Conservation (phyloP, 2,797 vertebrate genomes). For the Rhinoraja longicauda region DNA sequence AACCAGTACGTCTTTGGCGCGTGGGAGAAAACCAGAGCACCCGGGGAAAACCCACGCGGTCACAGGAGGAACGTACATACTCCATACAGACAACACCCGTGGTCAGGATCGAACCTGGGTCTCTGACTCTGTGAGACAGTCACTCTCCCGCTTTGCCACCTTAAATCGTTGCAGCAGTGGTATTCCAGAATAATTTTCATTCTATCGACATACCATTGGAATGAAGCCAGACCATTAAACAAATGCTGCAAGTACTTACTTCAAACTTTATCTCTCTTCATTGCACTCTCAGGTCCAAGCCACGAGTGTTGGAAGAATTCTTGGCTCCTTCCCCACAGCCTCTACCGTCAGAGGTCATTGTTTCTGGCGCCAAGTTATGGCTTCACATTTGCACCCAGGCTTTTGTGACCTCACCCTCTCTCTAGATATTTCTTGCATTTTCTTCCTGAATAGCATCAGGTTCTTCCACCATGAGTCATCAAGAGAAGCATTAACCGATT, state of each 20-base stretch:
- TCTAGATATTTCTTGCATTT: too few relatives aligned
- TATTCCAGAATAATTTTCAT: conserved; percentile 15
- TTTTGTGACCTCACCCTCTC: neutral
- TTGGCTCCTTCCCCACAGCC: neutral
- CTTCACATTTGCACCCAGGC: neutral
- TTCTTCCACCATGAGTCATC: neutral
- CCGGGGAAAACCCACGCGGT: too few relatives aligned
- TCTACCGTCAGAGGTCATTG: neutral
- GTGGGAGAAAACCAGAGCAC: too few relatives aligned
- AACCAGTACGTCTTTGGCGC: too few relatives aligned
- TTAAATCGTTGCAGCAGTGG: neutral
- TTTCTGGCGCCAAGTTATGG: neutral
- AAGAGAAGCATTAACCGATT: neutral
- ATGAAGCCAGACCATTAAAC: neutral
- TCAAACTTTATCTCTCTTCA: too few relatives aligned
- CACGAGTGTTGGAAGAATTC: neutral
- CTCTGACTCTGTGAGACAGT: too few relatives aligned
- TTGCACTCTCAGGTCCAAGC: neutral
- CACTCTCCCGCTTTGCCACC: neutral
- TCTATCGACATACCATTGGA: neutral
- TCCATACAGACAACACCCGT: too few relatives aligned
- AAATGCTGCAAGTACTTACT: neutral
- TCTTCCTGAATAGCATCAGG: too few relatives aligned
- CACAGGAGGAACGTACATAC: too few relatives aligned
- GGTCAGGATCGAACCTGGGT: too few relatives aligned